Evolutionary conservation across 2,888 invertebrate genomes (phyloP), one percentile per base, ranked within the genome.

Genomic region (Xanthia icteritia): DNA sequence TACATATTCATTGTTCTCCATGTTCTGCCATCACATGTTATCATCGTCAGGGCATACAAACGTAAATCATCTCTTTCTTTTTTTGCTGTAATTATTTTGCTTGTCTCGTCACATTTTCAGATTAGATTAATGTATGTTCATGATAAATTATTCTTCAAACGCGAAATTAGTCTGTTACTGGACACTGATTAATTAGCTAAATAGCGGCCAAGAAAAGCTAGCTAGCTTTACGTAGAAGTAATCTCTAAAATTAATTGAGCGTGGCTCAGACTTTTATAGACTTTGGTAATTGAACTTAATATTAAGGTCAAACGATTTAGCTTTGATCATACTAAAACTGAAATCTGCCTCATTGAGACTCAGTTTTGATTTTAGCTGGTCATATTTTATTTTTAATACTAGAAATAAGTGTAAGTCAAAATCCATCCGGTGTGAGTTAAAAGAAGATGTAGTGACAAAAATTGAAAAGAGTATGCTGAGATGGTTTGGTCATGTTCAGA

Each of bases 161-260:
- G 65, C 45, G 6, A 81, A 76, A 82, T 82, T 61, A 76, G 56
- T 63, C 31, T 73, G 13, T 58, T 27, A 31, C 71, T 65, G 31
- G 77, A 85, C 85, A 73, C 23, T 87, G 85, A 87, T 85, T 64
- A 81, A 85, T 87, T 74, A 63, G 23, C 48, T 61, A 60, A 74
- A 77, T 71, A 58, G 31, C 51, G 15, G 36, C 66, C 23, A 61
- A 76, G 39, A 68, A 75, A 71, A 73, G 58, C 66, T 68, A 67
- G 31, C 63, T 48, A 72, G 66, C n/a, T 66, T 64, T 20, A 9
- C n/a, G 13, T 39, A 56, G 23, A 48, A 71, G 36, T 69, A 66
- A 71, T 77, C 56, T 72, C 42, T 82, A 48, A 82, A 86, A 82
- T 86, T 72, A 82, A 82, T 86, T 86, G 58, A 68, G 42, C 63